Evolutionary conservation across 2,888 invertebrate genomes (phyloP).

Genomic region (Suillia variegata): DNA sequence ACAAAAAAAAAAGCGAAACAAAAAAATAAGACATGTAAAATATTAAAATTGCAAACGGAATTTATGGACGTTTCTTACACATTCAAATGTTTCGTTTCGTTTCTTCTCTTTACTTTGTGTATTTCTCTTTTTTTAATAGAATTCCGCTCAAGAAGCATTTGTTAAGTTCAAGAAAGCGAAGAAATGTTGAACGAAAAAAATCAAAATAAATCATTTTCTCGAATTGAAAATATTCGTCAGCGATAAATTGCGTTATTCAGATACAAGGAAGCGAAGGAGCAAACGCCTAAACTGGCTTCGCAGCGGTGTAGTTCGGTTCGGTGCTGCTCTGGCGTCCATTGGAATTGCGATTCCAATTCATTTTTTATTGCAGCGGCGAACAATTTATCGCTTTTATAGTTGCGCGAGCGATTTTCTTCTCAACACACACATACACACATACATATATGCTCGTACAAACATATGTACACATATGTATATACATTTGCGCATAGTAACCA

Average conservation of each 20-base stretch:
- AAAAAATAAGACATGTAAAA: no score
- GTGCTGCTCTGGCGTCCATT: background rate
- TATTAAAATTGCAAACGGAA: background rate
- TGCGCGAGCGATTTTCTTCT: slow-evolving; percentile 13
- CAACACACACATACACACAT: background rate
- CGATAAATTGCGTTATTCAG: slow-evolving; percentile 40
- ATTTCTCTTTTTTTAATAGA: no score
- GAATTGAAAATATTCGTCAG: slow-evolving; percentile 53
- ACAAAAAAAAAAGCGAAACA: no score
- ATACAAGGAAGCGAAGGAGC: background rate
- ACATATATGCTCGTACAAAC: no score
- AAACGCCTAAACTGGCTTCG: slow-evolving; percentile 7
- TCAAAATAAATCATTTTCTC: slow-evolving; percentile 52
- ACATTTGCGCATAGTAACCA: no score
- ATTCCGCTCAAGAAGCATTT: background rate
- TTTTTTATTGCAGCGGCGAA: slow-evolving; percentile 5
- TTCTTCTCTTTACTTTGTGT: no score
- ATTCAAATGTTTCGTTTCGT: no score
- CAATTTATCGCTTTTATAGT: slow-evolving; percentile 19
- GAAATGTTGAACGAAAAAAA: slow-evolving; percentile 28
- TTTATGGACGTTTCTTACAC: background rate
- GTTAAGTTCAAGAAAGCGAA: background rate
- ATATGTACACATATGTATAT: no score
- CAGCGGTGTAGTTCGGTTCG: no score
- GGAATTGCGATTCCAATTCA: slow-evolving; percentile 15